A percentile compares a stretch with the other conserved stretches of the same genome.
phyloP scores from a whole-genome alignment of 1,140 invertebrate species.

The Panagrolaimus sp. region DNA sequence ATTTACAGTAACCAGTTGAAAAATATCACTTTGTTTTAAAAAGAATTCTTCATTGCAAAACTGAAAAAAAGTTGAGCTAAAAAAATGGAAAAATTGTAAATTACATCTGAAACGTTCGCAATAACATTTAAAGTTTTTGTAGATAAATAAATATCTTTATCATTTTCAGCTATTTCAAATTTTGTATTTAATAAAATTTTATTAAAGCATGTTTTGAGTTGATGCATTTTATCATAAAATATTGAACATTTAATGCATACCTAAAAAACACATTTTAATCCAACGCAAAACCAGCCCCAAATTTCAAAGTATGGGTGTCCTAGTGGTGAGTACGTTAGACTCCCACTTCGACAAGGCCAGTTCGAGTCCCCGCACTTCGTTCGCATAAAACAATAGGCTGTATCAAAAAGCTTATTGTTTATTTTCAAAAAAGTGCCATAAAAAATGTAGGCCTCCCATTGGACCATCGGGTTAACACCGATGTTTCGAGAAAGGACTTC shows the following conservation, averaged over 20 bases:
- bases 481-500: constrained; percentile 1
- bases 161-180: too few species aligned
- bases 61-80: background rate
- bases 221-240: background rate
- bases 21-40: background rate
- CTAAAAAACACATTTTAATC: background rate
- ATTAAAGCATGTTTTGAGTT: background rate
- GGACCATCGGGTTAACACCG: background rate
- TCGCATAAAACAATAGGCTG: background rate
- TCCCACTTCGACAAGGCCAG: background rate
- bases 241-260: background rate
- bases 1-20: background rate
- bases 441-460: background rate
- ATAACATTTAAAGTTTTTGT: too few species aligned
- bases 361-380: constrained; percentile 7
- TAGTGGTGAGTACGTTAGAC: background rate
- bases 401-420: background rate
- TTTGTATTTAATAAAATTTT: too few species aligned
- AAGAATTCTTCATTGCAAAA: background rate
- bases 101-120: too few species aligned
- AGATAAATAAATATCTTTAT: too few species aligned
- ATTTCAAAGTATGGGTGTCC: too few species aligned
- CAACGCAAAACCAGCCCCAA: background rate
- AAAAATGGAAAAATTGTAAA: background rate
- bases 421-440: background rate